Base-by-base conservation (phyloP, 2,888 invertebrate species). In the Ptychoptera albimana region DNA sequence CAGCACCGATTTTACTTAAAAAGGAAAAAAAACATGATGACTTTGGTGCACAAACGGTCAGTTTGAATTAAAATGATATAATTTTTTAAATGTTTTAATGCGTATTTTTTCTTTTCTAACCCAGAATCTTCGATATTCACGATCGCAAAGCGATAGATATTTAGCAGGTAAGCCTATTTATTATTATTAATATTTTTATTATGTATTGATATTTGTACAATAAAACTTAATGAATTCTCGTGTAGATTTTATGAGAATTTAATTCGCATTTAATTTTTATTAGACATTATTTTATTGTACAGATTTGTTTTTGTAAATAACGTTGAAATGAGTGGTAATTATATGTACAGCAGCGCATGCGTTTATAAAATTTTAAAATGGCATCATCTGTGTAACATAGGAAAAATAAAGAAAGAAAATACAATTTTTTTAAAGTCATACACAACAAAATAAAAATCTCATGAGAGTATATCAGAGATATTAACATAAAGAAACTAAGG, bases 91-190 rank as follows among this genome's bases (percentile, higher is more conserved):
- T 47, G 52, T 50, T 44, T 50, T 48, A 11, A 35, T 32, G 11
- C 35, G 9, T 30, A 35, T 44, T 14, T 13, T 31, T 43, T 37
- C 23, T 49, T 29, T 32, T 7, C 9, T 32, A 3, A 11, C 54
- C 46, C 56, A 64, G 64, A 60, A 59, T 49, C 55, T 64, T 54
- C 60, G 64, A 48, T 64, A 63, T 58, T 64, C 64, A 48, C 60
- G 64, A 50, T 64, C 64, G 31, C 64, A 64, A 54, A 64, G 64
- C 57, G 64, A 64, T 60, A 60, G 64, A 56, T 63, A 64, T 55
- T 63, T 64, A 57, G 64, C 64, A 57, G 64, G 64, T 64, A 57
- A 64, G 64, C 45, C 29, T 23, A 5, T 23, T 23, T 23, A 23
- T 23, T 23, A 23, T 23, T 23, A 23, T 23, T 23, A 23, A 5